phyloP scores from a whole-genome alignment of 2,113 vertebrate genomes.

The Lates calcarifer region DNA sequence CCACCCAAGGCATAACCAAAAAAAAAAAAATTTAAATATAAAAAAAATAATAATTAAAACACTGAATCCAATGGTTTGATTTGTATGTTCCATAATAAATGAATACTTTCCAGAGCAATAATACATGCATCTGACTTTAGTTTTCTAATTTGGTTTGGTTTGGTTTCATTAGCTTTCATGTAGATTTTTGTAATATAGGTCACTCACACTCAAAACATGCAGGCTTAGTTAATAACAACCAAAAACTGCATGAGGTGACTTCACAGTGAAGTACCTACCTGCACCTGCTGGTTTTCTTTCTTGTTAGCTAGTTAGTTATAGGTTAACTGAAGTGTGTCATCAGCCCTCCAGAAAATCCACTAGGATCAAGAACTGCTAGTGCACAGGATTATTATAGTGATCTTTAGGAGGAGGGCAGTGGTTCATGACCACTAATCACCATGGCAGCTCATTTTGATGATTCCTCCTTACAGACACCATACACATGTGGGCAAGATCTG shows the following conservation, averaged over 20 bases:
- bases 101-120: conserved; percentile 37
- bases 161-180: conserved; percentile 32
- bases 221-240: neutral
- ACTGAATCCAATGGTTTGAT: conserved; percentile 25
- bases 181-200: conserved; percentile 11
- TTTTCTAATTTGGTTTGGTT: conserved; percentile 31
- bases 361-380: neutral
- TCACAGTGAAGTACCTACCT: neutral
- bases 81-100: conserved; percentile 43
- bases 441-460: neutral
- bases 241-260: neutral
- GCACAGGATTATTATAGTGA: neutral
- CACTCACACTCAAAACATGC: neutral
- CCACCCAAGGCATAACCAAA: conserved; percentile 37
- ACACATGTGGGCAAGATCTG: neutral
- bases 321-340: neutral
- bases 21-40: neutral
- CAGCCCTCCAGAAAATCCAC: neutral
- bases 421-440: neutral
- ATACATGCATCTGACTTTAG: conserved; percentile 38
- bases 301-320: neutral
- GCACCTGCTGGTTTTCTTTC: neutral
- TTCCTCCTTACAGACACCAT: neutral
- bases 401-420: neutral
- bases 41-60: neutral